Base-by-base conservation (phyloP, 1,140 invertebrate species). In the Aphelinus atriplicis region DNA sequence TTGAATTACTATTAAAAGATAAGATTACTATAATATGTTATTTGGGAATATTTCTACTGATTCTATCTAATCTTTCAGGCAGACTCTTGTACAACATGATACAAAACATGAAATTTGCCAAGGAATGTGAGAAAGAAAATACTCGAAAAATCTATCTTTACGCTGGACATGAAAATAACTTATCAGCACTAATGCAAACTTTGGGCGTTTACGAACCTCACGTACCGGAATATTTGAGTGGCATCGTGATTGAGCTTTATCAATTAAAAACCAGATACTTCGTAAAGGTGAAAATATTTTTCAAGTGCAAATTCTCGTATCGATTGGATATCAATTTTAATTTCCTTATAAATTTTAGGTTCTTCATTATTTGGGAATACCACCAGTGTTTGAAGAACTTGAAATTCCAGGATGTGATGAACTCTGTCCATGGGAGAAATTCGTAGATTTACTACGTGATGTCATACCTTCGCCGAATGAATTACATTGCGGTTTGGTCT, bases 161-260 rank as follows among this genome's bases (percentile, higher is more conserved):
- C 83, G 91, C 91, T 5, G 91, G 89, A 4, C 93, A 95, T 81
- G 94, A 95, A 81, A 91, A 91, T 57, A 94, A 92, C 57, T 87
- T 95, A 2, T 90, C 91, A 2, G 90, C 91, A 26, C 77, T 94
- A 7, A 86, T 95, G 77, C 87, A 89, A 56, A 90, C 91, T 0
- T 82, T 94, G 42, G 89, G 90, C 6, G 88, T 93, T 2, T 95
- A 90, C 81, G 84, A 92, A 58, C 83, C 88, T 2, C 89, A 91
- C 63, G 88, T 90, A 62, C 90, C 90, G 0, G 86, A 84, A 74
- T 91, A 89, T 78, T 88, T 89, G 0, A 85, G 90, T n/a, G 89
- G 89, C 4, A 80, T 87, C 3, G 77, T 88, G 46, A 73, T 87
- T 42, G 88, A 89, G 78, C 61, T 88, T 7, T 72, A 69, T 26